These are phyloP conservation scores for Tribolium freemani DNA, from an alignment of 2,888 invertebrate genomes.

Conservation along the genomic window DNA sequence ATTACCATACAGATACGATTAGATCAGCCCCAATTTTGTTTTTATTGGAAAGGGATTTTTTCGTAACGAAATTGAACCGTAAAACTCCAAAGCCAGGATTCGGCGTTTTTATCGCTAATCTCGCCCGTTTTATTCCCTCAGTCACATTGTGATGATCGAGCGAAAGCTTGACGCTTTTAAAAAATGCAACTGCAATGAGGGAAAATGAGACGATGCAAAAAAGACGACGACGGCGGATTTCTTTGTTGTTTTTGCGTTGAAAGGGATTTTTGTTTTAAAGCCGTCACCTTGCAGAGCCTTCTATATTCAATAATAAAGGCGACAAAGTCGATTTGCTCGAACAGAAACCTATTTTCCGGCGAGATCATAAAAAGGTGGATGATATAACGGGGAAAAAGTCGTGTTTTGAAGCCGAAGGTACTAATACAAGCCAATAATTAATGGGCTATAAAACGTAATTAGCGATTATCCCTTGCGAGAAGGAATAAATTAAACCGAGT, in stretches of 20 bases:
- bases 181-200: conserved; percentile 22
- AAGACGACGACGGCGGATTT: not conserved
- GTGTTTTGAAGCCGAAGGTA: not conserved
- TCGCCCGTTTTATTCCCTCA: conserved; percentile 2
- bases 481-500: not conserved
- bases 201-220: not conserved
- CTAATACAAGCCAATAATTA: not conserved
- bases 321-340: not conserved
- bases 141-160: conserved; percentile 1
- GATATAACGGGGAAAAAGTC: not conserved
- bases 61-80: not conserved
- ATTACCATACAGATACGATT: not conserved
- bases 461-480: not conserved
- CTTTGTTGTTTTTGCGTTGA: conserved; percentile 13
- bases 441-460: not conserved
- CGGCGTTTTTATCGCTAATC: not conserved
- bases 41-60: conserved; percentile 6
- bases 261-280: conserved; percentile 18
- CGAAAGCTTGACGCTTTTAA: not conserved
- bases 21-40: not conserved
- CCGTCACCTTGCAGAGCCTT: conserved; percentile 8
- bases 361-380: not conserved
- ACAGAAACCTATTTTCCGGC: not conserved
- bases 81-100: not conserved
- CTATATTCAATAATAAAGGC: conserved; percentile 23